Conservation (phyloP, 2,888 invertebrate species). For the Coleophora deauratella region DNA sequence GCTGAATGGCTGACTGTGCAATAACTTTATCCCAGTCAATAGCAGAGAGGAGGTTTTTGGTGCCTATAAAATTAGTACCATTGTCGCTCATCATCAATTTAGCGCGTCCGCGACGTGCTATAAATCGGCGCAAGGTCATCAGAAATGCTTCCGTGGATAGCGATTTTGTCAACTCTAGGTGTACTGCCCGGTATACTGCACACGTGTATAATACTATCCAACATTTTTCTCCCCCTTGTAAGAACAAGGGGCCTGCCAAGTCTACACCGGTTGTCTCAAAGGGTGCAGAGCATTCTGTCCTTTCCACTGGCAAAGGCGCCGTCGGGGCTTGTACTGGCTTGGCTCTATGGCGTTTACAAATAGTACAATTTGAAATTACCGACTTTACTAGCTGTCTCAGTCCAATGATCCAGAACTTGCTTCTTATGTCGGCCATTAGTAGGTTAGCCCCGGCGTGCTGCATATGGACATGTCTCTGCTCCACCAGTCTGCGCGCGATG, state of each 20-base stretch:
- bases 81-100: constrained; percentile 3
- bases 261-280: constrained; percentile 8
- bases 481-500: not conserved
- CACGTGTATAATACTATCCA: constrained; percentile 9
- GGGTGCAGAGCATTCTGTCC: not conserved
- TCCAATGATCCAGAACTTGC: constrained; percentile 4
- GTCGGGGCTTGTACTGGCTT: constrained; percentile 1
- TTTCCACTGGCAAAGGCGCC: not conserved
- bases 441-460: constrained; percentile 2
- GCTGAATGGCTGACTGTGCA: not conserved
- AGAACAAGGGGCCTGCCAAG: constrained; percentile 1
- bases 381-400: constrained; percentile 3
- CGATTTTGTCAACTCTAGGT: constrained; percentile 7
- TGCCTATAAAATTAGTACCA: constrained; percentile 9
- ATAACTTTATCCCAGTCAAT: constrained; percentile 6
- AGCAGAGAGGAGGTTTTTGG: constrained; percentile 3
- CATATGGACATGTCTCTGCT: not conserved
- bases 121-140: constrained; percentile 6
- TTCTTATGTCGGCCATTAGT: not conserved
- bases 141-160: constrained; percentile 10
- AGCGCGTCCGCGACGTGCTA: constrained; percentile 7
- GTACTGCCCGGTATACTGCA: constrained; percentile 9
- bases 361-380: not conserved
- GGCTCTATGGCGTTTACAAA: not conserved
- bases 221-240: constrained; percentile 2